Base-by-base conservation (phyloP, 2,888 invertebrate genomes). In the Megamerina dolium region DNA sequence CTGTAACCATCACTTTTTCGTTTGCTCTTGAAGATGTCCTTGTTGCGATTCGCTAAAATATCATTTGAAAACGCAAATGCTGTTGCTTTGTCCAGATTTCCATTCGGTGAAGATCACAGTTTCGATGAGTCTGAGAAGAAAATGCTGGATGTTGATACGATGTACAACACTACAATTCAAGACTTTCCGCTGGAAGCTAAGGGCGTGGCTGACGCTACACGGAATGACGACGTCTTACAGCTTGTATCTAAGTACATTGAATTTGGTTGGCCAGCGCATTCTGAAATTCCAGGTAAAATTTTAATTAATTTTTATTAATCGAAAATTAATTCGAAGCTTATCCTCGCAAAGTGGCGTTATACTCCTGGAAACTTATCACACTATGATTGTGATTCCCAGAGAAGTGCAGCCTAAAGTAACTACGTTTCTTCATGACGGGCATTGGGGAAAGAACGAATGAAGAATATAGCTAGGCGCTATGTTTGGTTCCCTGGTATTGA, bases 61-160 rank as follows among this genome's bases (percentile, higher is more conserved):
- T n/a, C n/a, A n/a, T n/a, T n/a, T n/a, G 26, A 48, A 13, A 46
- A 53, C 40, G 49, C 37, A 13, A 49, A 49, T 37, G 49, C 53
- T 4, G 52, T 50, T 26, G 49, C 45, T 3, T 31, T 54, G 5
- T 54, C 54, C 3, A 37, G 53, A 23, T 31, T 54, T 2, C 55
- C 53, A n/a, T n/a, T 38, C 6, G 45, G 49, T 1, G 43, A 41
- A 3, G 50, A 51, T 32, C 9, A 2, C 2, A 32, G 26, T 4
- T 53, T 52, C 26, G 51, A 52, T 13, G 21, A 42, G 3, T 13
- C 36, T 3, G 53, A 48, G 29, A 37, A 38, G 23, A 38, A 31
- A 12, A 41, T 44, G 16, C 30, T 44, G 14, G 33, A 45, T 26
- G 14, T 38, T 6, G 38, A 43, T 13, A 27, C 10, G 10, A 20